These are phyloP conservation scores for Neotragus pygmaeus DNA, from an alignment of 2,113 vertebrate genomes.

Conservation along the genomic window DNA sequence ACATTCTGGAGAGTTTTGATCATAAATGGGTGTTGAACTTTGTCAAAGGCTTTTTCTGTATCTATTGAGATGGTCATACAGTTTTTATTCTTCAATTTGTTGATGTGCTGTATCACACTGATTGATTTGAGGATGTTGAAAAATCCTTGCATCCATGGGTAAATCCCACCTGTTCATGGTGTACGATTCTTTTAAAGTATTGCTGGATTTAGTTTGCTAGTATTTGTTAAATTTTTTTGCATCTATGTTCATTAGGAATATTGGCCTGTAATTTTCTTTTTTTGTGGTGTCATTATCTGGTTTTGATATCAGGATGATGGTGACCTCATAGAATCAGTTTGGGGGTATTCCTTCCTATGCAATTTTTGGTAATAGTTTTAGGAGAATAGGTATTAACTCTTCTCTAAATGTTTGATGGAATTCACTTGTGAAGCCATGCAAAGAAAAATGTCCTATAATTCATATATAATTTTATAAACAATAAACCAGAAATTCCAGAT, in stretches of 20 bases:
- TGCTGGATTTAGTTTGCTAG: neutral
- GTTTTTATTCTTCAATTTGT: neutral
- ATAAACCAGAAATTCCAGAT: neutral
- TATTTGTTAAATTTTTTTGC: neutral
- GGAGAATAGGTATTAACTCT: neutral
- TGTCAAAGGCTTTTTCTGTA: neutral
- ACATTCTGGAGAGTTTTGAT: neutral
- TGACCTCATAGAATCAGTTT: neutral
- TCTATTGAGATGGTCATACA: neutral
- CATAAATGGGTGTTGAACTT: neutral
- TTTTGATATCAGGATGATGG: neutral
- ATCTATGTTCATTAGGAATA: neutral
- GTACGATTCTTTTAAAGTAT: neutral
- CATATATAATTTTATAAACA: neutral
- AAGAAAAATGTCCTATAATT: constrained; percentile 4
- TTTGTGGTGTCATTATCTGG: neutral
- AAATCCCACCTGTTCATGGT: neutral
- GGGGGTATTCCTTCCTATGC: neutral
- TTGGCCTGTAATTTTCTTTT: neutral
- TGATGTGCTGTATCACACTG: neutral
- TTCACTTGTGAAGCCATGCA: neutral
- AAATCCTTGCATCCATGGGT: neutral
- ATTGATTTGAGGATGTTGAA: neutral
- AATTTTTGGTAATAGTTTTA: neutral
- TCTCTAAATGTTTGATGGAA: neutral